phyloP scores from a whole-genome alignment of 1,140 invertebrate genomes.

The Hyles euphorbiae region DNA sequence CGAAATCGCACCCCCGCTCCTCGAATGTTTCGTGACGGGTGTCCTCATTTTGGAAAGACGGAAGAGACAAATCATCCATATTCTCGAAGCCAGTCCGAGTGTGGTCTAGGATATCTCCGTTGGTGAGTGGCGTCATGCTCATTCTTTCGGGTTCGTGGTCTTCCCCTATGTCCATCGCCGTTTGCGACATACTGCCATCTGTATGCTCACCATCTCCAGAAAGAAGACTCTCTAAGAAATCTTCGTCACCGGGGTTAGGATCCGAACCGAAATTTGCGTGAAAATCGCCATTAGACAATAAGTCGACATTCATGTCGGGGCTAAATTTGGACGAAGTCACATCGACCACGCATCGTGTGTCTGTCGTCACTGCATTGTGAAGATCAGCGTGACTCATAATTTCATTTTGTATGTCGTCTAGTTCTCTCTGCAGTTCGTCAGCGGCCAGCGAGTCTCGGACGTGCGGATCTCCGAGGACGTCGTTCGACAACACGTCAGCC shows the following conservation, averaged over 20 bases:
- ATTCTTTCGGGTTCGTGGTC: conserved; percentile 48
- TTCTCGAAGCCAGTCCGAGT: conserved; percentile 55
- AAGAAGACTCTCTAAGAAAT: conserved; percentile 55
- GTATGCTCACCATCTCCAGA: conserved; percentile 34
- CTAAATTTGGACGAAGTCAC: conserved; percentile 39
- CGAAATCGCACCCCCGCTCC: conserved; percentile 53
- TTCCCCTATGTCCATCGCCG: conserved; percentile 57
- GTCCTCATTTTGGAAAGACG: conserved; percentile 62
- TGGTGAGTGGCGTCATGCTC: conserved; percentile 59
- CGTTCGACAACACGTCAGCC: conserved; percentile 45
- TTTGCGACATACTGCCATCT: conserved; percentile 38
- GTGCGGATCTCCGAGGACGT: conserved; percentile 48
- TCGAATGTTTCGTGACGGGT: conserved; percentile 42
- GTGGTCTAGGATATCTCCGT: conserved; percentile 62
- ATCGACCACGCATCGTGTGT: conserved; percentile 32
- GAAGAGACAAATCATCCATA: conserved; percentile 60
- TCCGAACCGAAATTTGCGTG: conserved; percentile 47
- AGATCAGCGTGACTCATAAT: conserved; percentile 55
- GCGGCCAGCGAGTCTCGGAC: conserved; percentile 49
- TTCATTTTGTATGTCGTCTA: conserved; percentile 63
- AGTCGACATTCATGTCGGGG: conserved; percentile 45
- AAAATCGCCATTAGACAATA: conserved; percentile 51
- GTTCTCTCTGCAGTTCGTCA: conserved; percentile 57
- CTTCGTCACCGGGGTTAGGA: conserved; percentile 43
- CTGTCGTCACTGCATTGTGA: conserved; percentile 29